Conservation (phyloP, 2,888 invertebrate species). For the Folsomia manolachei region DNA sequence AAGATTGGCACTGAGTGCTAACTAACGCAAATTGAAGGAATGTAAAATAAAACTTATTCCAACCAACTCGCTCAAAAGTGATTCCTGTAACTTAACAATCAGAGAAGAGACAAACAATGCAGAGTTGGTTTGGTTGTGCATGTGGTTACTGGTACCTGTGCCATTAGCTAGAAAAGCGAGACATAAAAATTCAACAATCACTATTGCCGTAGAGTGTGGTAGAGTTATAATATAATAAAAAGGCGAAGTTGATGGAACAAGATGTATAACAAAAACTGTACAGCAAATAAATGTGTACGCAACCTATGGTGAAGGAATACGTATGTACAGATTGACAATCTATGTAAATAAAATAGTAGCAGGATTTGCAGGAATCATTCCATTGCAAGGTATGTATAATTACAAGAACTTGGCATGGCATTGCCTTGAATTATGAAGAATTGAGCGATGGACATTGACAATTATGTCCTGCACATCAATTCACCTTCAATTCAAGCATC, state of each 20-base stretch:
- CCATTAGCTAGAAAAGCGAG: neutral
- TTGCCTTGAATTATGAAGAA: conserved; percentile 3
- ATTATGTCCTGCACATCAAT: too few relatives aligned
- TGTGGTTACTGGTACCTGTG: neutral
- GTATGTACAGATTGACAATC: neutral
- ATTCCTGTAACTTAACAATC: neutral
- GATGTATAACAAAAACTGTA: neutral
- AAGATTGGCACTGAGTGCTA: neutral
- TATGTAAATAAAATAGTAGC: too few relatives aligned
- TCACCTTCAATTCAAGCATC: conserved; percentile 2
- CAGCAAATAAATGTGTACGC: neutral
- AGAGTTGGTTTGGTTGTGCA: too few relatives aligned
- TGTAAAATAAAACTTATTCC: too few relatives aligned
- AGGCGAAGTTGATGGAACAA: neutral
- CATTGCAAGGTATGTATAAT: too few relatives aligned
- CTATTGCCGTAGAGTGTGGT: neutral
- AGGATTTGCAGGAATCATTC: too few relatives aligned
- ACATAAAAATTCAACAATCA: neutral
- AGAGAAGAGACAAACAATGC: neutral
- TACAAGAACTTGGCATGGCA: neutral
- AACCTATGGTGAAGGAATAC: neutral
- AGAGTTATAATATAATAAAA: too few relatives aligned
- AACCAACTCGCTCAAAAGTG: neutral
- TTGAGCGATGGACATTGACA: neutral
- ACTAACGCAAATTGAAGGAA: too few relatives aligned